phyloP scores from a whole-genome alignment of 2,888 invertebrate genomes.

The Xanthorhoe designata region DNA sequence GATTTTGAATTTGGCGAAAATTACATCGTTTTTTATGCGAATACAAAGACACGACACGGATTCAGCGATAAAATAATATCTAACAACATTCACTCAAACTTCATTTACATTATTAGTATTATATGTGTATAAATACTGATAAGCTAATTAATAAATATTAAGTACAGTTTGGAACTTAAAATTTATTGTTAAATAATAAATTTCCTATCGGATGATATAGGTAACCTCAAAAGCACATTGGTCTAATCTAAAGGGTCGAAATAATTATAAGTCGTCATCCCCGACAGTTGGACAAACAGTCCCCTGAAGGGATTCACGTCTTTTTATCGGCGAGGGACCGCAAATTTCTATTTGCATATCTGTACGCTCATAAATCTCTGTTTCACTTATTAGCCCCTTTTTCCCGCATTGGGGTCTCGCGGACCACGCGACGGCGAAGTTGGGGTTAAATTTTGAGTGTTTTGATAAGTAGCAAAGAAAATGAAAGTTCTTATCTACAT shows the following conservation, averaged over 20 bases:
- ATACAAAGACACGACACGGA: too few relatives aligned
- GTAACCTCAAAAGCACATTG: conserved; percentile 26
- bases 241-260: conserved; percentile 52
- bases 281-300: conserved; percentile 79
- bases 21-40: neutral
- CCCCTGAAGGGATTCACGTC: conserved; percentile 72
- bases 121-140: too few relatives aligned
- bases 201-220: neutral
- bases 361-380: conserved; percentile 83
- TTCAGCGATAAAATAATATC: too few relatives aligned
- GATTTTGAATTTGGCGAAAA: neutral
- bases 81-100: too few relatives aligned
- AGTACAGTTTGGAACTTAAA: too few relatives aligned
- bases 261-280: conserved; percentile 76
- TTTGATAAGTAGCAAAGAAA: conserved; percentile 30
- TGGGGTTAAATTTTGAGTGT: conserved; percentile 46
- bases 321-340: conserved; percentile 83
- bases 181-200: neutral
- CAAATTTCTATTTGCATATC: conserved; percentile 86
- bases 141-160: too few relatives aligned
- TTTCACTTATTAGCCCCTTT: conserved; percentile 83
- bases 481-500: conserved; percentile 22
- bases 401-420: conserved; percentile 57
- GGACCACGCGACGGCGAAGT: conserved; percentile 58
- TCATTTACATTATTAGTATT: too few relatives aligned